Percentiles rank a stretch among this genome's conserved stretches.
These are phyloP conservation scores for Monochamus saltuarius DNA, from an alignment of 1,140 invertebrate species.

Conservation along the genomic window DNA sequence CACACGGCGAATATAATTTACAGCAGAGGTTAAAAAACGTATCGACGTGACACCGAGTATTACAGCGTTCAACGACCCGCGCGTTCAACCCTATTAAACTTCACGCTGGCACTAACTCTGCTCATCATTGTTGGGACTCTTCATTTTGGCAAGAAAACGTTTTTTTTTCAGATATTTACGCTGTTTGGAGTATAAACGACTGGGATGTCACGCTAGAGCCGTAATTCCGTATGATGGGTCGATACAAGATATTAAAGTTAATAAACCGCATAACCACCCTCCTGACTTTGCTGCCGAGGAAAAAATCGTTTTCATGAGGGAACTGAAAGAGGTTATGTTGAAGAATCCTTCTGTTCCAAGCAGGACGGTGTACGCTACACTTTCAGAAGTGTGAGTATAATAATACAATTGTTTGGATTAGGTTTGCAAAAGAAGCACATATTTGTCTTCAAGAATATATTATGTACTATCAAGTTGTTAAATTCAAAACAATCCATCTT, in stretches of 20 bases:
- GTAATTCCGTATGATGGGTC: slow-evolving; percentile 43
- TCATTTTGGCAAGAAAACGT: not conserved
- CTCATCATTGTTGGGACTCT: too few relatives aligned
- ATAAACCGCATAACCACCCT: slow-evolving; percentile 46
- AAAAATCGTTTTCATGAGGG: slow-evolving; percentile 45
- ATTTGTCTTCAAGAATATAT: too few relatives aligned
- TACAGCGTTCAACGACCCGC: too few relatives aligned
- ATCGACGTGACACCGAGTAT: too few relatives aligned
- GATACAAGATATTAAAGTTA: slow-evolving; percentile 45
- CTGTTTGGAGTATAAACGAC: slow-evolving; percentile 44
- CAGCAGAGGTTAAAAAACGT: too few relatives aligned
- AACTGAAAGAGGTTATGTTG: slow-evolving; percentile 42
- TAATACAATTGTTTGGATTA: too few relatives aligned
- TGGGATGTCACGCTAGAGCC: slow-evolving; percentile 44
- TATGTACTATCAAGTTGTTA: too few relatives aligned
- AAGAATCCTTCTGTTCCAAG: slow-evolving; percentile 32
- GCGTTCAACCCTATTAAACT: too few relatives aligned
- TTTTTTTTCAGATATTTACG: slow-evolving; percentile 38
- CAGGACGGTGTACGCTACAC: slow-evolving; percentile 35
- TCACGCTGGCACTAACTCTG: too few relatives aligned
- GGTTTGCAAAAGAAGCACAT: too few relatives aligned
- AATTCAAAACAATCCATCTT: too few relatives aligned
- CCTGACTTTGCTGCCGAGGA: slow-evolving; percentile 46
- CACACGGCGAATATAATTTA: too few relatives aligned
- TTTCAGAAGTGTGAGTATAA: slow-evolving; percentile 41